Conservation (phyloP, 2,797 vertebrate species). For the Enteromius mattozi region DNA sequence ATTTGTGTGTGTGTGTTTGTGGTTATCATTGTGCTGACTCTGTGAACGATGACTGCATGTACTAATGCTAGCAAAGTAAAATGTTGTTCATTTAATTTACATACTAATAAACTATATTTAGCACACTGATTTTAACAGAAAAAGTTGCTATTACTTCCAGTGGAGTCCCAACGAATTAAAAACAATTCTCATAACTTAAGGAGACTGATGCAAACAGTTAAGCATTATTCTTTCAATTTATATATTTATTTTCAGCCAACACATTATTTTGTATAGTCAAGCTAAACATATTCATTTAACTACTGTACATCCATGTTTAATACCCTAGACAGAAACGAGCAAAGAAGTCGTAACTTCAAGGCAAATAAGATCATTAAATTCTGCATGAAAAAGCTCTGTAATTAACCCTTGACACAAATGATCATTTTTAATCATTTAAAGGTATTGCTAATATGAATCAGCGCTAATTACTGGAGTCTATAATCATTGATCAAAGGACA, state of each 20-base stretch:
- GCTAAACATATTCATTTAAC: too few relatives aligned
- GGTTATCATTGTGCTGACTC: background rate
- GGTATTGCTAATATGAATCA: conserved; percentile 13
- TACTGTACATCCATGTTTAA: background rate
- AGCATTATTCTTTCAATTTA: too few relatives aligned
- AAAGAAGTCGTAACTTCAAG: background rate
- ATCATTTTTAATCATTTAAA: conserved; percentile 42
- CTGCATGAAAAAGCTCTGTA: conserved; percentile 16
- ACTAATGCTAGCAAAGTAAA: background rate
- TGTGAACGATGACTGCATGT: background rate
- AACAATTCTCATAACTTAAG: too few relatives aligned
- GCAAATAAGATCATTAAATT: background rate
- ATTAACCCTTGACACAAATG: conserved; percentile 23
- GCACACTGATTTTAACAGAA: background rate
- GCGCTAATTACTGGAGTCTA: conserved; percentile 23
- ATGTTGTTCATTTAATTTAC: background rate
- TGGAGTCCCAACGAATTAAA: too few relatives aligned
- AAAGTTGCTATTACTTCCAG: background rate
- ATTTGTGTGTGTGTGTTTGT: too few relatives aligned
- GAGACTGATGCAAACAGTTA: too few relatives aligned
- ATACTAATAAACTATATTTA: background rate
- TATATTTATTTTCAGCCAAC: too few relatives aligned
- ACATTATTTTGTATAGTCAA: background rate
- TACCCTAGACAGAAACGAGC: background rate
- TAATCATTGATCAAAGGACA: conserved; percentile 21